These are phyloP conservation scores for Falcunculus frontatus DNA, from an alignment of 2,113 vertebrate species.

Conservation along the genomic window DNA sequence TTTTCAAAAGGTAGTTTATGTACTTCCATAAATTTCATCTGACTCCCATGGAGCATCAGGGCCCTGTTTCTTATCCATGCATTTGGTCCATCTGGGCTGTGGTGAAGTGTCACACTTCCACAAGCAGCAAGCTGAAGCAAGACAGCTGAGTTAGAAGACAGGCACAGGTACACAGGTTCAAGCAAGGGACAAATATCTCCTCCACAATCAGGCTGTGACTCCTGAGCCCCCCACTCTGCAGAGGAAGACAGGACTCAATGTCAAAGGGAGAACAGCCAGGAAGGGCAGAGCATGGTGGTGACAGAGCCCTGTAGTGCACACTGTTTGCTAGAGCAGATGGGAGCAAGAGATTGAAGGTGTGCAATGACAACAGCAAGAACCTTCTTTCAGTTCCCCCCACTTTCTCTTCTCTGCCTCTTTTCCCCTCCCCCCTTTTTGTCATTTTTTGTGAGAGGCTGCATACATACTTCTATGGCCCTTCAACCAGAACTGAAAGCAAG, in stretches of 20 bases:
- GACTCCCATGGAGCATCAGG: neutral
- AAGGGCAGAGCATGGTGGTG: neutral
- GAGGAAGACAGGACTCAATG: neutral
- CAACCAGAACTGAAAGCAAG: conserved; percentile 1
- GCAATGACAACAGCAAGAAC: neutral
- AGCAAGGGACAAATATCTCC: neutral
- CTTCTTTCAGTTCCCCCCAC: neutral
- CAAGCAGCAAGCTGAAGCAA: neutral
- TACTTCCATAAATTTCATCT: neutral
- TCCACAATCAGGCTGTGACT: neutral
- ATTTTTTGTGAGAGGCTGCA: neutral
- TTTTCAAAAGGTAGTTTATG: neutral
- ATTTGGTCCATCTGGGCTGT: neutral
- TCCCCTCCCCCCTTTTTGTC: neutral
- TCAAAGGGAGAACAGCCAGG: neutral
- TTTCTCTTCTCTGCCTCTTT: neutral
- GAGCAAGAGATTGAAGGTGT: neutral
- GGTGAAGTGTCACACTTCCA: neutral
- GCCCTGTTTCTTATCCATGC: neutral
- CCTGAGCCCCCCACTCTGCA: neutral
- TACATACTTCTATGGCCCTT: neutral
- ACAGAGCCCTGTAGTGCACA: neutral
- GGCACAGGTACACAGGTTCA: neutral
- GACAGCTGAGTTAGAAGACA: neutral
- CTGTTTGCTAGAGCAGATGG: neutral